phyloP scores from a whole-genome alignment of 2,888 invertebrate genomes.

The Lasioglossum lativentre region DNA sequence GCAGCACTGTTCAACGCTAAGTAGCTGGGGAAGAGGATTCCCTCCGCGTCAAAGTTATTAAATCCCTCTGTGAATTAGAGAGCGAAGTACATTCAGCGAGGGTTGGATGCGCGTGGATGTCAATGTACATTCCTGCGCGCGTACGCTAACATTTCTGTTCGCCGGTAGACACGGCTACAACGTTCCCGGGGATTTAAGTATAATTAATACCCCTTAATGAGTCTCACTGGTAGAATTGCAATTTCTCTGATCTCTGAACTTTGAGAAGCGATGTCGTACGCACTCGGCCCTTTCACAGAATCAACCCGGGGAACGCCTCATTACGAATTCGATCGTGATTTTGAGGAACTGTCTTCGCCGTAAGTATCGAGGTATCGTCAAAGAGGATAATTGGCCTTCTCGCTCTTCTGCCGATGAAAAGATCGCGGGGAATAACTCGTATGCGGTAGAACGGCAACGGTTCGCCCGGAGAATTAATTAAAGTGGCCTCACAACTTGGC shows the following conservation, averaged over 20 bases:
- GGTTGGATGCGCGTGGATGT: not conserved
- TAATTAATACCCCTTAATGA: slow-evolving; percentile 10
- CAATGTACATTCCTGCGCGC: too few relatives aligned
- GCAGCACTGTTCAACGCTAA: not conserved
- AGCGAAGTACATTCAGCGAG: not conserved
- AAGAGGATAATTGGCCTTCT: not conserved
- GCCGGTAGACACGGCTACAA: not conserved
- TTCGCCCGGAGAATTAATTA: not conserved
- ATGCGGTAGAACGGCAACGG: not conserved
- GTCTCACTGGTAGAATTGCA: slow-evolving; percentile 1
- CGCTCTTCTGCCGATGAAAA: not conserved
- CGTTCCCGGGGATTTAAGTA: slow-evolving; percentile 11
- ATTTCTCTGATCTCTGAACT: not conserved
- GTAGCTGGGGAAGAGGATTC: not conserved
- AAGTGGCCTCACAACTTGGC: not conserved
- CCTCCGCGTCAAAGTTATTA: slow-evolving; percentile 21
- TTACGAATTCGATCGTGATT: not conserved
- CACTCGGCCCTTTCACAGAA: not conserved
- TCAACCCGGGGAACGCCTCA: not conserved
- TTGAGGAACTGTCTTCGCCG: not conserved
- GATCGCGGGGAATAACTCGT: not conserved
- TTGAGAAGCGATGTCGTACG: not conserved
- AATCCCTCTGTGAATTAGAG: slow-evolving; percentile 35
- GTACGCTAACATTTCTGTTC: not conserved
- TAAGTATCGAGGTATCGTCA: not conserved